Conservation (phyloP, 2,797 vertebrate species). For the Cryptoblepharus egeriae region DNA sequence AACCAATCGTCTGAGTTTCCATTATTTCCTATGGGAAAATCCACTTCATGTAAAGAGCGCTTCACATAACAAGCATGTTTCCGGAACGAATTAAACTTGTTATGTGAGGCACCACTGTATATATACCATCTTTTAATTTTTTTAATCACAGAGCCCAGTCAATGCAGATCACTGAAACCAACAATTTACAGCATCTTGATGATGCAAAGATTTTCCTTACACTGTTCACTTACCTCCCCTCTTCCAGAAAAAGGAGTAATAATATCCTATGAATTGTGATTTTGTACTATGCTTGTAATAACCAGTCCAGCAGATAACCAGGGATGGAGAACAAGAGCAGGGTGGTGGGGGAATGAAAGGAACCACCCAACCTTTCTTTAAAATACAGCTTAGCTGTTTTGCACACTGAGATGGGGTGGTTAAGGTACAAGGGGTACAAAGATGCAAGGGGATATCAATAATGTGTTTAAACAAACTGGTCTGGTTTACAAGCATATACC, state of each 20-base stretch:
- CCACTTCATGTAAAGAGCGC: too few species aligned
- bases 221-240: conserved; percentile 58
- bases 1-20: too few species aligned
- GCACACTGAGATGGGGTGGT: neutral
- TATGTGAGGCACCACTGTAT: too few species aligned
- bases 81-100: too few species aligned
- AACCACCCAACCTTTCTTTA: conserved; percentile 46
- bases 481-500: conserved; percentile 72
- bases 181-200: conserved; percentile 71
- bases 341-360: conserved; percentile 26
- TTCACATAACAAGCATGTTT: too few species aligned
- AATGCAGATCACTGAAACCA: conserved; percentile 73
- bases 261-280: conserved; percentile 18
- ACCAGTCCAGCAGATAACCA: conserved; percentile 63
- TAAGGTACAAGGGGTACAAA: neutral
- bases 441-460: neutral
- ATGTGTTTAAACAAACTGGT: conserved; percentile 70
- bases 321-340: conserved; percentile 40
- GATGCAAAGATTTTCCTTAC: conserved; percentile 65
- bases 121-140: conserved; percentile 18
- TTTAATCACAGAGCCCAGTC: conserved; percentile 69
- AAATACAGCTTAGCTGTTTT: conserved; percentile 57
- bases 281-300: conserved; percentile 69
- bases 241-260: conserved; percentile 57
- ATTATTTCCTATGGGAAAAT: too few species aligned